Base-by-base conservation (phyloP, 2,888 invertebrate genomes). In the Gortyna flavago region DNA sequence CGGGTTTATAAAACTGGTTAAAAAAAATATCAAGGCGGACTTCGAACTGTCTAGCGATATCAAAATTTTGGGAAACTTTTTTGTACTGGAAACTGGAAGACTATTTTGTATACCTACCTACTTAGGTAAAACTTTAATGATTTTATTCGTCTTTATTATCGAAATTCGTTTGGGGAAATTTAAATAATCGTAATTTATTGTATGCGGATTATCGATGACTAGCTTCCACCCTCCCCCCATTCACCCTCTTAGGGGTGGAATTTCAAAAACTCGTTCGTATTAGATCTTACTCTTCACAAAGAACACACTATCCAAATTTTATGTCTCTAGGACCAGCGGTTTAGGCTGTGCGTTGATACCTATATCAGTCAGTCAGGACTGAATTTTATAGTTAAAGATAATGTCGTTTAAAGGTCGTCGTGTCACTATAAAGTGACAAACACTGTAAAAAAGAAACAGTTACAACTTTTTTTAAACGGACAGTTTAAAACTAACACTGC, bases 401-500 rank as follows among this genome's bases (percentile, higher is more conserved):
- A 65, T 51, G 16, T n/a, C 11, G 9, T 67, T 13, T 54, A 57
- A 67, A 67, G 21, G 35, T 48, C 8, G 48, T n/a, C n/a, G n/a
- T n/a, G n/a, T n/a, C n/a, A n/a, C n/a, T n/a, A n/a, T n/a, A n/a
- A n/a, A n/a, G 11, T n/a, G 18, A 38, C 48, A 48, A 35, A 67
- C 35, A 67, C 25, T n/a, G 35, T 16, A 41, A 54, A 32, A 69
- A 54, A 65, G 0, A 68, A 59, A 59, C 21, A 48, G 32, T 4
- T 16, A 11, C 18, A 67, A 68, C 29, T n/a, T 16, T 54, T 57
- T 74, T 32, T 67, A 81, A 84, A 67, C 59, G 35, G 18, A n/a
- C 44, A 62, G 65, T 54, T 71, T 41, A 48, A 80, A 88, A 85
- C 80, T 83, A 83, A 82, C 72, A 77, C 73, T 57, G 75, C 71